These are phyloP conservation scores for Orthonychiurus folsomi DNA, from an alignment of 2,888 invertebrate species.

Conservation along the genomic window DNA sequence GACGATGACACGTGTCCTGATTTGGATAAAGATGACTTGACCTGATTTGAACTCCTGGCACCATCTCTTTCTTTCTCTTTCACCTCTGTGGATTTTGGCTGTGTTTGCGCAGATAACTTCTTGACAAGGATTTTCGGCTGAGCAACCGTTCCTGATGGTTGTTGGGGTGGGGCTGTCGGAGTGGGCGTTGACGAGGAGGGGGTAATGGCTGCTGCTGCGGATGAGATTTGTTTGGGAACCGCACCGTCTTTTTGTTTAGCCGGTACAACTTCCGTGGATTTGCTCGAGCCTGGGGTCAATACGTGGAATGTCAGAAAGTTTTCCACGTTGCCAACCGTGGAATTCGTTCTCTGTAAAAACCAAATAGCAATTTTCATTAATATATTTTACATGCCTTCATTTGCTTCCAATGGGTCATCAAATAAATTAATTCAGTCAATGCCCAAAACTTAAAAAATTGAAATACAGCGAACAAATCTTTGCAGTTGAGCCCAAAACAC, in stretches of 20 bases:
- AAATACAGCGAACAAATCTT: neutral
- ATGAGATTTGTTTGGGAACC: neutral
- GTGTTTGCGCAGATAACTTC: neutral
- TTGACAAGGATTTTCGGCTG: neutral
- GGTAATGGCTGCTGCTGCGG: slow-evolving; percentile 8
- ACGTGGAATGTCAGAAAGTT: slow-evolving; percentile 37
- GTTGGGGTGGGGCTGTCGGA: too few species aligned
- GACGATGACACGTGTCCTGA: too few species aligned
- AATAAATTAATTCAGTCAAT: neutral
- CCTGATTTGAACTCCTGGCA: too few species aligned
- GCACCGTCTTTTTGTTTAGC: slow-evolving; percentile 36
- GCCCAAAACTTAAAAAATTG: too few species aligned
- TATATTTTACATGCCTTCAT: too few species aligned
- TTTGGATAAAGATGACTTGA: too few species aligned
- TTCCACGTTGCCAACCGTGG: slow-evolving; percentile 14
- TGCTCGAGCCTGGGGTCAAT: slow-evolving; percentile 28
- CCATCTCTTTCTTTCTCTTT: neutral
- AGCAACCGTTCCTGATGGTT: too few species aligned
- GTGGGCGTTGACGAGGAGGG: too few species aligned
- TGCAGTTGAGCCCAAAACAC: too few species aligned
- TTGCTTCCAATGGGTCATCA: too few species aligned
- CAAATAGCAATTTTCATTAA: too few species aligned
- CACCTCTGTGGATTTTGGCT: neutral
- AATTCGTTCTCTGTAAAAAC: slow-evolving; percentile 8
- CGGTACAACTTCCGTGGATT: slow-evolving; percentile 36